Conservation (phyloP, 2,113 vertebrate species). For the Stigmatopora nigra region DNA sequence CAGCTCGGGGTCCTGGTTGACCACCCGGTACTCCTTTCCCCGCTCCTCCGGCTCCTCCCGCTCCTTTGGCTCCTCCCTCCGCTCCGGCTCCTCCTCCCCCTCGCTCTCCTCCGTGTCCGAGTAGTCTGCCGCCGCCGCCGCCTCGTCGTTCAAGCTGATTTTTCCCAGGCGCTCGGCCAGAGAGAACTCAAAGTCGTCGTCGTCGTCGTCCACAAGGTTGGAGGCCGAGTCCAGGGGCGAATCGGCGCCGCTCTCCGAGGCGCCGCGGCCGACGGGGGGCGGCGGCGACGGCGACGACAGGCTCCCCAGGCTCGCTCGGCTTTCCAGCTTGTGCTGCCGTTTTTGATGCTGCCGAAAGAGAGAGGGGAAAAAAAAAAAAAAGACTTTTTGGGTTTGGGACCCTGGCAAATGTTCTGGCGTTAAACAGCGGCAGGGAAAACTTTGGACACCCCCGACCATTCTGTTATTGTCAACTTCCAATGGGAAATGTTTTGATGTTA, state of each 20-base stretch:
- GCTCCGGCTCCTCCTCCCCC: slow-evolving; percentile 22
- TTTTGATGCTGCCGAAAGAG: slow-evolving; percentile 74
- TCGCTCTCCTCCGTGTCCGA: slow-evolving; percentile 46
- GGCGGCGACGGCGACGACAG: slow-evolving; percentile 16
- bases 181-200: slow-evolving; percentile 17
- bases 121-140: slow-evolving; percentile 52
- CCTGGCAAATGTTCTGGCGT: not conserved
- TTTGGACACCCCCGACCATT: no score
- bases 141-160: slow-evolving; percentile 64
- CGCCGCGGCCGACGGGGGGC: not conserved
- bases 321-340: slow-evolving; percentile 79
- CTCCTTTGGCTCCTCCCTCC: slow-evolving; percentile 34
- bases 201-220: slow-evolving; percentile 17
- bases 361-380: not conserved
- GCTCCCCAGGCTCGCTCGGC: slow-evolving; percentile 62
- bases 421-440: no score
- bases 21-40: slow-evolving; percentile 66
- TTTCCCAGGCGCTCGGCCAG: slow-evolving; percentile 66
- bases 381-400: not conserved
- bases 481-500: no score
- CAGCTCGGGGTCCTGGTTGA: slow-evolving; percentile 76
- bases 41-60: slow-evolving; percentile 20
- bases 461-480: no score
- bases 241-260: slow-evolving; percentile 34
- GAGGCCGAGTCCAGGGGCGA: slow-evolving; percentile 26